Conservation (phyloP, 2,888 invertebrate species). For the Zootermopsis nevadensis region DNA sequence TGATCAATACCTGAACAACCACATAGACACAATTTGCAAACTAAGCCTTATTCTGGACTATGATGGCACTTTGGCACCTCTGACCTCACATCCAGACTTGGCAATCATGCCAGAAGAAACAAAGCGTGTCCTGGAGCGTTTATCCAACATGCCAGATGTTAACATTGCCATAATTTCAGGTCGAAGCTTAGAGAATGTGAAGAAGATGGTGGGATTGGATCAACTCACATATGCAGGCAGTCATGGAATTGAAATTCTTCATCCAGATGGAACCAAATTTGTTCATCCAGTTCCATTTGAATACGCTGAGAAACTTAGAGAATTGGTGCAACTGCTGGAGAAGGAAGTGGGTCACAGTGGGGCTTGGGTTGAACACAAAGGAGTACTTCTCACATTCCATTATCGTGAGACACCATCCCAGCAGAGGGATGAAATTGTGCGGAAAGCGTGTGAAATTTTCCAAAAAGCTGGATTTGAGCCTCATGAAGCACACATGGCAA, state of each 20-base stretch:
- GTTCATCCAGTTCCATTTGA: slow-evolving; percentile 63
- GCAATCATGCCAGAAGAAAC: slow-evolving; percentile 62
- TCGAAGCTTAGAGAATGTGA: slow-evolving; percentile 61
- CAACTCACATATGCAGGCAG: slow-evolving; percentile 63
- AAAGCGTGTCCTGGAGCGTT: slow-evolving; percentile 59
- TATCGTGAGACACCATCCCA: slow-evolving; percentile 60
- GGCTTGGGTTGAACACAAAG: slow-evolving; percentile 64
- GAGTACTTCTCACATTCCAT: slow-evolving; percentile 62
- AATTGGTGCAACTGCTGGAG: slow-evolving; percentile 59
- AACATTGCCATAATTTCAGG: slow-evolving; percentile 64
- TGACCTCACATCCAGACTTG: slow-evolving; percentile 62
- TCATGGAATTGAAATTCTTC: slow-evolving; percentile 63
- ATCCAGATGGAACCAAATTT: slow-evolving; percentile 63
- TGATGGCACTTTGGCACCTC: slow-evolving; percentile 63
- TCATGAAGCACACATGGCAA: slow-evolving; percentile 60
- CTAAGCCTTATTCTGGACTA: slow-evolving; percentile 63
- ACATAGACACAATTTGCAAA: slow-evolving; percentile 60
- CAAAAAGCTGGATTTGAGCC: slow-evolving; percentile 60
- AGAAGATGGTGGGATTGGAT: slow-evolving; percentile 61
- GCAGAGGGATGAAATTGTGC: slow-evolving; percentile 57
- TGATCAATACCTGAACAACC: slow-evolving; percentile 57
- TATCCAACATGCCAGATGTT: slow-evolving; percentile 61
- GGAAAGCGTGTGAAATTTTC: slow-evolving; percentile 60
- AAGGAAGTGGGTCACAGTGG: slow-evolving; percentile 61
- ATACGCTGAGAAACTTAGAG: slow-evolving; percentile 60